These are phyloP conservation scores for Myoxocephalus aenaeus DNA, from an alignment of 2,797 vertebrate species.

Conservation along the genomic window DNA sequence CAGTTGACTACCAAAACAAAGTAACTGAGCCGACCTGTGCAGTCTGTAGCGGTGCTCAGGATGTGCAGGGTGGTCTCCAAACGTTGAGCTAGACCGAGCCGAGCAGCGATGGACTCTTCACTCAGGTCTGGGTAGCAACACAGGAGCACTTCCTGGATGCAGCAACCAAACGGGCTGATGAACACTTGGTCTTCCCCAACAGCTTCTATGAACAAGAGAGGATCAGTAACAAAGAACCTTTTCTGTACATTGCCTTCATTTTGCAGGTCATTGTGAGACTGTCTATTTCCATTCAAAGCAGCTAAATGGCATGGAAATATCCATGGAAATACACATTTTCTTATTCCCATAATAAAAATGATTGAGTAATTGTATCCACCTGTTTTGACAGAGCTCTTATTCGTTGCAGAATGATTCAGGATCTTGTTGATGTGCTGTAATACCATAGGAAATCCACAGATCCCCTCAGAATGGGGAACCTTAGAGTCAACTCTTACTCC, in stretches of 20 bases:
- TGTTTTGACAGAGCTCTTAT: slow-evolving; percentile 76
- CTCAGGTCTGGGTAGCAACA: slow-evolving; percentile 86
- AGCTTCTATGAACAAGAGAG: slow-evolving; percentile 75
- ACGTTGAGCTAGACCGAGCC: slow-evolving; percentile 84
- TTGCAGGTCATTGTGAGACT: background rate
- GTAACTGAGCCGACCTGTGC: slow-evolving; percentile 78
- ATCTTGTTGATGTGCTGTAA: slow-evolving; percentile 95
- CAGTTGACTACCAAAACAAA: background rate
- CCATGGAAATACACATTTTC: background rate
- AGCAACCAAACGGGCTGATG: slow-evolving; percentile 84
- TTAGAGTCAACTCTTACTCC: slow-evolving; percentile 83
- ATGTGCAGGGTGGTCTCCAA: slow-evolving; percentile 86
- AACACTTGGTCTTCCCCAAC: slow-evolving; percentile 83
- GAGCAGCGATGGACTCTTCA: slow-evolving; percentile 86
- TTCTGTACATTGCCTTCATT: background rate
- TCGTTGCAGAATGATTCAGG: slow-evolving; percentile 84
- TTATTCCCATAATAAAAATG: background rate
- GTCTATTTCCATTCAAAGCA: background rate
- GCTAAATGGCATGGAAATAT: background rate
- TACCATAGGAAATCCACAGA: slow-evolving; percentile 90
- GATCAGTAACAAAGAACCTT: background rate
- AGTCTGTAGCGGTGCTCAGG: slow-evolving; percentile 80
- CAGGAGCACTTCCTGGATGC: slow-evolving; percentile 89
- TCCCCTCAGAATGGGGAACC: slow-evolving; percentile 79
- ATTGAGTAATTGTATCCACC: slow-evolving; percentile 56